Conservation (phyloP, 1,140 invertebrate genomes). For the Drosophila ananassae region DNA sequence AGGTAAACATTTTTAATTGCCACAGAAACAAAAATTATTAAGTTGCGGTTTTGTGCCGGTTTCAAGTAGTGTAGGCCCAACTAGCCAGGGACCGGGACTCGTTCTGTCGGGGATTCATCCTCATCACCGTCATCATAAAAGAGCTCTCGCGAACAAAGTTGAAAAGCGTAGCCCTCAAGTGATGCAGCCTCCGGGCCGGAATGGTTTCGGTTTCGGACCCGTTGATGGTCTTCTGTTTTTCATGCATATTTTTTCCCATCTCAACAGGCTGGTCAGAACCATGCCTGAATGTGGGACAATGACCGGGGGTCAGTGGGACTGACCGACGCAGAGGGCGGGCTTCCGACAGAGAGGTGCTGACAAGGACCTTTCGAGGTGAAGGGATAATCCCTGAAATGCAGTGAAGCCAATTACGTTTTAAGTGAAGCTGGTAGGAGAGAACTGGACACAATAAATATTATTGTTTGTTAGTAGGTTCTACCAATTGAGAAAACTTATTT, state of each 20-base stretch:
- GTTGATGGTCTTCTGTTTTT: constrained; percentile 25
- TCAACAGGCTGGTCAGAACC: constrained; percentile 1
- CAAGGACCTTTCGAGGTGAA: constrained; percentile 23
- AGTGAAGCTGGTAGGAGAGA: not conserved
- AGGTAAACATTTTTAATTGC: constrained; percentile 82
- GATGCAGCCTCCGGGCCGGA: constrained; percentile 36
- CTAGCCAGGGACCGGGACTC: constrained; percentile 29
- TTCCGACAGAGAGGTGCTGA: constrained; percentile 16
- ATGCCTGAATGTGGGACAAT: constrained; percentile 38
- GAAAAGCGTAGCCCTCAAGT: constrained; percentile 51
- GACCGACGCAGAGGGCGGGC: constrained; percentile 7
- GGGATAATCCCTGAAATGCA: constrained; percentile 10
- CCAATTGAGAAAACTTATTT: not conserved
- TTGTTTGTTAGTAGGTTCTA: too few relatives aligned
- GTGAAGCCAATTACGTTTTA: constrained; percentile 23
- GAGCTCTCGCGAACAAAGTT: constrained; percentile 47
- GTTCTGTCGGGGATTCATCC: constrained; percentile 27
- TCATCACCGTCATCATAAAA: constrained; percentile 42
- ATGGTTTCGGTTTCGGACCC: constrained; percentile 38
- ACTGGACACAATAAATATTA: too few relatives aligned
- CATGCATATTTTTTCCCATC: not conserved
- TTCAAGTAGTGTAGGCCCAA: constrained; percentile 29
- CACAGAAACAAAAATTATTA: constrained; percentile 75
- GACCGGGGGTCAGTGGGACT: constrained; percentile 33
- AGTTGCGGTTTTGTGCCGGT: constrained; percentile 65